These are phyloP conservation scores for Ramazzottius varieornatus DNA, from an alignment of 2,888 invertebrate genomes.

Conservation along the genomic window DNA sequence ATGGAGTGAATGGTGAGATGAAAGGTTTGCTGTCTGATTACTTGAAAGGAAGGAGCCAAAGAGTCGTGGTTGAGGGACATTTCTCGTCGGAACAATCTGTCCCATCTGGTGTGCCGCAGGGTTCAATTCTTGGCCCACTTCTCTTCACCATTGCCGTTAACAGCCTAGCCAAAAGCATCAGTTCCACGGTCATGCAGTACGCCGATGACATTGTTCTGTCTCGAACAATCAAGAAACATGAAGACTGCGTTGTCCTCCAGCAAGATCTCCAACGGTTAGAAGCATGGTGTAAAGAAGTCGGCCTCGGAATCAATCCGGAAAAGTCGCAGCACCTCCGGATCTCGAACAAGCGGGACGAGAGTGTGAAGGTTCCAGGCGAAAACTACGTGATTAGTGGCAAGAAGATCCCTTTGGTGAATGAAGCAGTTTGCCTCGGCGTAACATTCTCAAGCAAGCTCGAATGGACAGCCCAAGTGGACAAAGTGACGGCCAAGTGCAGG, in stretches of 20 bases:
- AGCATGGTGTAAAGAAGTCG: not conserved
- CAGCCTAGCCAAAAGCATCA: not conserved
- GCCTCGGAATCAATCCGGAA: not conserved
- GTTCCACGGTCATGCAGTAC: not conserved
- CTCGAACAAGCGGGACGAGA: not conserved
- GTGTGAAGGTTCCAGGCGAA: not conserved
- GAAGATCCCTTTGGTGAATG: not conserved
- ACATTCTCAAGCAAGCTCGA: not conserved
- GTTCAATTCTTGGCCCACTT: not conserved
- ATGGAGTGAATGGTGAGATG: not conserved
- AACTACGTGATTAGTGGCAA: not conserved
- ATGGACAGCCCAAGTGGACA: not conserved
- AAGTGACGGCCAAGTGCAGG: not conserved
- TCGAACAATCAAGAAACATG: not conserved
- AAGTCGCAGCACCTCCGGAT: not conserved
- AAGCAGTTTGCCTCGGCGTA: not conserved
- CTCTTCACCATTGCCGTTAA: not conserved
- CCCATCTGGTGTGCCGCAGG: not conserved
- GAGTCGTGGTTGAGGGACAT: not conserved
- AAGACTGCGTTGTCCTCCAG: not conserved
- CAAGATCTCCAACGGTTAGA: not conserved
- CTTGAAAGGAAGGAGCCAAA: not conserved
- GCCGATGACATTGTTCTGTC: not conserved
- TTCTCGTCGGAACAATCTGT: not conserved
- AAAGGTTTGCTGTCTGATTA: not conserved